Evolutionary conservation across 2,113 vertebrate species (phyloP).

Genomic region (Dicrurus megarhynchus): DNA sequence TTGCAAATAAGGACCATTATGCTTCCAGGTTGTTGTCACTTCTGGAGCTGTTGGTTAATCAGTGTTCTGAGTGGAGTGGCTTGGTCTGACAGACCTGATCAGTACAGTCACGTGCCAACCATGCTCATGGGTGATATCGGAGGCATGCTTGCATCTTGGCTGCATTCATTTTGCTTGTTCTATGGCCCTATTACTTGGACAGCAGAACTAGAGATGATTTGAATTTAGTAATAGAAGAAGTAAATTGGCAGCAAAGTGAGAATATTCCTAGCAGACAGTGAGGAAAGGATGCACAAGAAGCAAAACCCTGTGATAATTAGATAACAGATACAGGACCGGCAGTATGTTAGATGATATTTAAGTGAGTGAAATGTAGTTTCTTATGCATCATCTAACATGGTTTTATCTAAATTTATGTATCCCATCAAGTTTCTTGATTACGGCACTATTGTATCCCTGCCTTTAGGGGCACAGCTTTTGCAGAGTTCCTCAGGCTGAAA

Average conservation of each 20-base stretch:
- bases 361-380: not conserved
- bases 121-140: not conserved
- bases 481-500: slow-evolving; percentile 17
- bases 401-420: not conserved
- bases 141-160: not conserved
- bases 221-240: not conserved
- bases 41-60: not conserved
- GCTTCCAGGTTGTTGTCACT: not conserved
- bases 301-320: not conserved
- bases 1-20: not conserved
- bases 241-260: not conserved
- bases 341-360: not conserved
- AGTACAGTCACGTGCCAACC: not conserved
- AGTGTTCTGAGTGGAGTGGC: not conserved
- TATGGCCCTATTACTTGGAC: not conserved
- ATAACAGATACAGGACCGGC: not conserved
- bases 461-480: not conserved
- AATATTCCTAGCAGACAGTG: not conserved
- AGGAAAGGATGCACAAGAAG: not conserved
- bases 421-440: not conserved
- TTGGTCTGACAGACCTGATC: not conserved
- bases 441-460: not conserved
- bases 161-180: not conserved
- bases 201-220: not conserved
- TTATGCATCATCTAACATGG: not conserved